These are phyloP conservation scores for Stylophora pistillata DNA, from an alignment of 64 coral and sea anemone species.

Conservation along the genomic window DNA sequence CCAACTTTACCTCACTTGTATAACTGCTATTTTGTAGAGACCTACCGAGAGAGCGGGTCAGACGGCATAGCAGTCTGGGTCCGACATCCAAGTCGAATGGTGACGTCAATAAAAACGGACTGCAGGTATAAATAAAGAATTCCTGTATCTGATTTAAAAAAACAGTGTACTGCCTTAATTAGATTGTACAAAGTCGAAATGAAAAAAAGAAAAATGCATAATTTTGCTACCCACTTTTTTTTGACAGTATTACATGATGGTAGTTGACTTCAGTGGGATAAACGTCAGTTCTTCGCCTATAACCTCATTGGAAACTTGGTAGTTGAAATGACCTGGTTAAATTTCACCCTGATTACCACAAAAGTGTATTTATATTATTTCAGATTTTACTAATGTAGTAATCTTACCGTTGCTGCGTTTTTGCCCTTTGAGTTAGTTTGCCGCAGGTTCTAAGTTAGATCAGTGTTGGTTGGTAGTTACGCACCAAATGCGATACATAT, in stretches of 20 bases:
- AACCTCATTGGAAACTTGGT: too few relatives aligned
- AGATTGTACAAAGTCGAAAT: not conserved
- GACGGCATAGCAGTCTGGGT: not conserved
- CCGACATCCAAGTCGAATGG: constrained; percentile 36
- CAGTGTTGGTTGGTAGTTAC: not conserved
- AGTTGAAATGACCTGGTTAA: too few relatives aligned
- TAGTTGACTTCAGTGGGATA: too few relatives aligned
- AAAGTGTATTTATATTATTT: too few relatives aligned
- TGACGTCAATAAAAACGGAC: constrained; percentile 33
- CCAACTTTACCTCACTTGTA: not conserved
- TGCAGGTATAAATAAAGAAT: constrained; percentile 4
- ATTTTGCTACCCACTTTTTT: too few relatives aligned
- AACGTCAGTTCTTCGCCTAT: too few relatives aligned
- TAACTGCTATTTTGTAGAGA: not conserved
- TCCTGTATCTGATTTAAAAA: not conserved
- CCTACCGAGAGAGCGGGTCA: not conserved
- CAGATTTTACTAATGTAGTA: too few relatives aligned
- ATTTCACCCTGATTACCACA: too few relatives aligned
- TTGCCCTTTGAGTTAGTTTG: too few relatives aligned
- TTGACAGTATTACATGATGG: too few relatives aligned
- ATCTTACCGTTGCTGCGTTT: too few relatives aligned
- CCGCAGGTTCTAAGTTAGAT: not conserved
- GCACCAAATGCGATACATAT: not conserved
- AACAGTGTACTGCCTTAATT: not conserved
- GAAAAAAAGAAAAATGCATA: not conserved